Percentiles rank a stretch among this genome's conserved stretches.
phyloP scores from a whole-genome alignment of 2,797 vertebrate species.

The Aselliscus stoliczkanus region DNA sequence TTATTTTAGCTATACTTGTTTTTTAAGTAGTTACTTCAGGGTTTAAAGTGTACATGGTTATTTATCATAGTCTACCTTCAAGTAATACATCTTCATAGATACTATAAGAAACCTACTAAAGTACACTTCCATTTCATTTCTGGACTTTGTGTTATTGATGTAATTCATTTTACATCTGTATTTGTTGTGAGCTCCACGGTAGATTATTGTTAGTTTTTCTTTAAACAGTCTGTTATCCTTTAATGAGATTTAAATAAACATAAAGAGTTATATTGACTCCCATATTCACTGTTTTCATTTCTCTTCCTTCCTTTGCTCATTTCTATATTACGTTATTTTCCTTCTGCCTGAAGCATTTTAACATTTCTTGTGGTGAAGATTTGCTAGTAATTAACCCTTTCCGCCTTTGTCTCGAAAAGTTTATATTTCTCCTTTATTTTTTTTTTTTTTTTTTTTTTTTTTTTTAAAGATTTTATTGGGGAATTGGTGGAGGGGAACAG shows the following conservation, averaged over 20 bases:
- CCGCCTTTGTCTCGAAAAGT: neutral
- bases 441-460: neutral
- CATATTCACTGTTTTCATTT: neutral
- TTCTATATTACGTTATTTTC: neutral
- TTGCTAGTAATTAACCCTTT: neutral
- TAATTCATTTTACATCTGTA: neutral
- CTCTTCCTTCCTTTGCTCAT: neutral
- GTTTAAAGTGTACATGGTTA: neutral
- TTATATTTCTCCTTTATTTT: neutral
- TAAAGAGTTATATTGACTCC: neutral
- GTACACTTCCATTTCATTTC: neutral
- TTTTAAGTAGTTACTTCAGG: neutral
- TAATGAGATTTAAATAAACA: neutral
- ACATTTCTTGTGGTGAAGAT: neutral
- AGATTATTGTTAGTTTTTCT: neutral
- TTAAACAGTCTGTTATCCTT: neutral
- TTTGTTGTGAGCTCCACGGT: neutral
- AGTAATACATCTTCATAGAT: neutral
- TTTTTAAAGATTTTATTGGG: too few relatives aligned
- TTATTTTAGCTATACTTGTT: neutral
- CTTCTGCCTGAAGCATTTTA: neutral
- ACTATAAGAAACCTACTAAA: neutral
- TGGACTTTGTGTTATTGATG: neutral
- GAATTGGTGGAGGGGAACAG: too few relatives aligned
- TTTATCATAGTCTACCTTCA: neutral